Evolutionary conservation across 2,797 vertebrate genomes (phyloP).

Genomic region (Halcyon leucocephala): DNA sequence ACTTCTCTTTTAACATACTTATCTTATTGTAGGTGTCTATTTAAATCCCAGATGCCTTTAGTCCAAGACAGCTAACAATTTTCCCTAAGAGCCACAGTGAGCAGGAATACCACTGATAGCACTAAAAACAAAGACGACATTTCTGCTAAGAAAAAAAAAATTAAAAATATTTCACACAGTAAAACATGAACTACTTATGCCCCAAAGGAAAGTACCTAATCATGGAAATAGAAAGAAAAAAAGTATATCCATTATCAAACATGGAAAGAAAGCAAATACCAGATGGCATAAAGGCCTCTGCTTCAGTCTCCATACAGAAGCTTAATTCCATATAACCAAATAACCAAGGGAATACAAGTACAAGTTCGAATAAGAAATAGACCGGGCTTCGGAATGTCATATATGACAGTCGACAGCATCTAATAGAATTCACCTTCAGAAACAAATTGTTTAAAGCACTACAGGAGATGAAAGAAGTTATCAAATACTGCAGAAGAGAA

Average conservation of each 20-base stretch:
- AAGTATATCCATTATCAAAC: not conserved
- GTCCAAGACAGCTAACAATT: not conserved
- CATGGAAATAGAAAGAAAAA: not conserved
- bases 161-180: not conserved
- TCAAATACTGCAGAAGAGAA: not conserved
- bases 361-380: not conserved
- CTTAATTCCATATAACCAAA: not conserved
- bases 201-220: not conserved
- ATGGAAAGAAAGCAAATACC: not conserved
- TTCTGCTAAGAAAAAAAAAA: not conserved
- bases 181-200: not conserved
- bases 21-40: not conserved
- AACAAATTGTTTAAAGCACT: not conserved
- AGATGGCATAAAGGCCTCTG: not conserved
- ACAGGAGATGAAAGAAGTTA: not conserved
- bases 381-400: not conserved
- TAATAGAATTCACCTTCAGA: not conserved
- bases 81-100: not conserved
- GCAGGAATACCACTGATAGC: not conserved
- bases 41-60: not conserved
- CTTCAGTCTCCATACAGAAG: not conserved
- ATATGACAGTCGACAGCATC: not conserved
- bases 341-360: not conserved
- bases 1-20: not conserved
- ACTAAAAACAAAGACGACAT: not conserved